These are phyloP conservation scores for Anodontia alba DNA, from an alignment of 2,888 invertebrate genomes.

Conservation along the genomic window DNA sequence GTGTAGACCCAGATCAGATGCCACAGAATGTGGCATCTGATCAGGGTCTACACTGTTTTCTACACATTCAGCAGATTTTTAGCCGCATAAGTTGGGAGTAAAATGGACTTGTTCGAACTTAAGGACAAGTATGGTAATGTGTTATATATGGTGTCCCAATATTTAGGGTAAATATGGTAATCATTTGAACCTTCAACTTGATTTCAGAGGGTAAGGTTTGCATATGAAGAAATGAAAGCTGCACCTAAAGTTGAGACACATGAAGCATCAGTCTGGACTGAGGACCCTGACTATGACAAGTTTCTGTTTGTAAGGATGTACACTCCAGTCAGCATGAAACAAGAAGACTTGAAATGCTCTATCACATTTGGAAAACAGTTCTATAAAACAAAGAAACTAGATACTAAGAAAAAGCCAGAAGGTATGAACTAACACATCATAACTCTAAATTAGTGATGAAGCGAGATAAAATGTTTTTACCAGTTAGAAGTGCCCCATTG, in stretches of 20 bases:
- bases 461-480: neutral
- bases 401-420: conserved; percentile 41
- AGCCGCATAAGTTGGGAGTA: too few relatives aligned
- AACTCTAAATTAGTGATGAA: conserved; percentile 4
- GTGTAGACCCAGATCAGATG: too few relatives aligned
- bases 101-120: too few relatives aligned
- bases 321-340: conserved; percentile 77
- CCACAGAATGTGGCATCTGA: too few relatives aligned
- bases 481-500: too few relatives aligned
- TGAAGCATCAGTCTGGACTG: conserved; percentile 76
- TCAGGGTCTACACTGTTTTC: too few relatives aligned
- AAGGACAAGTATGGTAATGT: too few relatives aligned
- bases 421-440: neutral
- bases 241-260: conserved; percentile 67
- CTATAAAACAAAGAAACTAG: conserved; percentile 78
- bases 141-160: too few relatives aligned
- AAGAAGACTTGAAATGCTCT: conserved; percentile 78
- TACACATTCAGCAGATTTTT: too few relatives aligned
- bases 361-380: conserved; percentile 77
- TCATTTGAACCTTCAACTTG: too few relatives aligned
- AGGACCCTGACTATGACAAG: conserved; percentile 80
- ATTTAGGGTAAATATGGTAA: too few relatives aligned
- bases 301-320: conserved; percentile 79
- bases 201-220: conserved; percentile 77
- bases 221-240: conserved; percentile 54